Conservation (phyloP, 1,140 invertebrate species). For the Agrypnia vestita region DNA sequence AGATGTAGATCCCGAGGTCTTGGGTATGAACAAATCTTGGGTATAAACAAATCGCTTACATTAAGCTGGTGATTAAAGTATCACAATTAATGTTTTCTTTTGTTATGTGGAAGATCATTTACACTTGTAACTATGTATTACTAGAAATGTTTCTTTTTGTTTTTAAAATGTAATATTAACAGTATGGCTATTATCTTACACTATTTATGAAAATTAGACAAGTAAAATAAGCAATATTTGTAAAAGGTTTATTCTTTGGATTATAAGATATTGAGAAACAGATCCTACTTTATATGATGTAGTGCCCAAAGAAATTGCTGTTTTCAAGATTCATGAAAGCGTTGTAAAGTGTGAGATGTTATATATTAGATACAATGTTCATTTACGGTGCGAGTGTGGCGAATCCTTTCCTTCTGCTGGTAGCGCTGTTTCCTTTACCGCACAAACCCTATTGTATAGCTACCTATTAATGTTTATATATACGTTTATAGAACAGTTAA, state of each 20-base stretch:
- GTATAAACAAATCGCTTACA: slow-evolving; percentile 20
- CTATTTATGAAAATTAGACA: slow-evolving; percentile 16
- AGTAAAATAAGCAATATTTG: slow-evolving; percentile 23
- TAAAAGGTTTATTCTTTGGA: slow-evolving; percentile 5
- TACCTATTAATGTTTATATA: slow-evolving; percentile 57
- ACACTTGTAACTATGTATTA: slow-evolving; percentile 11
- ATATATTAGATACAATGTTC: too few relatives aligned
- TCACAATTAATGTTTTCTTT: slow-evolving; percentile 8
- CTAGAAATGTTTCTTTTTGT: slow-evolving; percentile 14
- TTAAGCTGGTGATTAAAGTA: slow-evolving; percentile 18
- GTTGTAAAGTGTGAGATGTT: background rate
- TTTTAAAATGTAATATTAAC: slow-evolving; percentile 19
- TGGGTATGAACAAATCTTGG: slow-evolving; percentile 18
- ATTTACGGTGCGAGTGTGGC: background rate
- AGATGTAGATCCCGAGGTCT: background rate
- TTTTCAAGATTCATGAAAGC: background rate
- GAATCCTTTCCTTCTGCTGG: background rate
- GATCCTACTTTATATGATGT: background rate
- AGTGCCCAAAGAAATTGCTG: background rate
- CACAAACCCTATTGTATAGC: slow-evolving; percentile 60
- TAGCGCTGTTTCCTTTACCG: slow-evolving; percentile 49
- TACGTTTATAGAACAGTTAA: slow-evolving; percentile 22
- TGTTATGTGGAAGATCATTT: slow-evolving; percentile 21
- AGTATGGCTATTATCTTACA: slow-evolving; percentile 7
- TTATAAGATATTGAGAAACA: slow-evolving; percentile 3